phyloP scores from a whole-genome alignment of 2,888 invertebrate genomes.

The Tethea ocularis region DNA sequence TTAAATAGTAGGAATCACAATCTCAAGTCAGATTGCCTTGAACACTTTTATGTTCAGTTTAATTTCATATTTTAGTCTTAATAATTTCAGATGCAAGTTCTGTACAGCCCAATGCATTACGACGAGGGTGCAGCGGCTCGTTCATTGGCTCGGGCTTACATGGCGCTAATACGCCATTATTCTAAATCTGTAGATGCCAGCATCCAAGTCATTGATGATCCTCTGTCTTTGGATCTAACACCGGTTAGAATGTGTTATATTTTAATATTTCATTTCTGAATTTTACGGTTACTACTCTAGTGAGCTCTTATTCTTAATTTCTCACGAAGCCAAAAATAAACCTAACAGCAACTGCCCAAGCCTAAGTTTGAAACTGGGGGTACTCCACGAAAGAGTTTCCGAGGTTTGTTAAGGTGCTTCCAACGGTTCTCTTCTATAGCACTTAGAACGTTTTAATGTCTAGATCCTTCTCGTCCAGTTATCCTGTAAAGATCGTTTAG shows the following conservation, averaged over 20 bases:
- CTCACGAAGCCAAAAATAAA: no score
- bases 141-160: conserved; percentile 59
- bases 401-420: no score
- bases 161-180: conserved; percentile 65
- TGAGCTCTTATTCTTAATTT: not conserved
- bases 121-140: conserved; percentile 62
- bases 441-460: no score
- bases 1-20: no score
- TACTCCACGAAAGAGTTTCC: no score
- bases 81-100: conserved; percentile 48
- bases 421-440: no score
- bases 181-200: conserved; percentile 51
- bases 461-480: no score
- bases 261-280: not conserved
- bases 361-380: no score
- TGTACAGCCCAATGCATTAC: conserved; percentile 67
- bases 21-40: no score
- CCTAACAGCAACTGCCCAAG: no score
- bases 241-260: conserved; percentile 41
- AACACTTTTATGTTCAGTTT: no score
- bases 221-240: conserved; percentile 60
- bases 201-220: conserved; percentile 64
- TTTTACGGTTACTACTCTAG: not conserved
- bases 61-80: not conserved
- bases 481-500: no score